These are phyloP conservation scores for Pseudopipra pipra DNA, from an alignment of 2,113 vertebrate genomes.

Conservation along the genomic window DNA sequence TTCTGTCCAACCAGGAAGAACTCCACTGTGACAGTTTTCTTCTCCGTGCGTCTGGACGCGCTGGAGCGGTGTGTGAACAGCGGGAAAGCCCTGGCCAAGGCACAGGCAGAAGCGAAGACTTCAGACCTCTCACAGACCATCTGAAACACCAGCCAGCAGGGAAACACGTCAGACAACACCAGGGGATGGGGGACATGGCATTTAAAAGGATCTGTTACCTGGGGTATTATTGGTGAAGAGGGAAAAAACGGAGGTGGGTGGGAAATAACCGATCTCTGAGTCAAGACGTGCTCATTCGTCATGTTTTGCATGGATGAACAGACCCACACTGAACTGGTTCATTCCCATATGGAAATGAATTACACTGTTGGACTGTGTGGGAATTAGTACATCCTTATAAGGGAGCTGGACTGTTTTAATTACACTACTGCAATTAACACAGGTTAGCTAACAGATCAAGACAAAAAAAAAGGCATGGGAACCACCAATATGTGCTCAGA, in stretches of 20 bases:
- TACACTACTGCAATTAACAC: not conserved
- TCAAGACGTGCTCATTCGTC: accelerated
- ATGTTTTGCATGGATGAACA: accelerated
- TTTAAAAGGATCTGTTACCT: not conserved
- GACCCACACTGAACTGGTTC: not conserved
- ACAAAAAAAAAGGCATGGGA: not conserved
- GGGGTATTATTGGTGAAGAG: not conserved
- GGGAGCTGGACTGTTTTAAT: constrained; percentile 10
- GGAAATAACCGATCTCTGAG: not conserved
- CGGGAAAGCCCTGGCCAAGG: constrained; percentile 91
- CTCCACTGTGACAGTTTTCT: constrained; percentile 87
- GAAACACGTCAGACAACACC: not conserved
- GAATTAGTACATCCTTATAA: not conserved
- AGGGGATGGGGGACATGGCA: not conserved
- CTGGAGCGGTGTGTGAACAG: constrained; percentile 90
- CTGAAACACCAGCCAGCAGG: constrained; percentile 72
- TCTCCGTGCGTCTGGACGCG: constrained; percentile 80
- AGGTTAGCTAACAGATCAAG: not conserved
- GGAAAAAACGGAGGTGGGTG: accelerated
- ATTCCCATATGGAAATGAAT: not conserved
- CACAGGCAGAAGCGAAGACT: constrained; percentile 90
- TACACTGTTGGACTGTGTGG: not conserved
- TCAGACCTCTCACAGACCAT: constrained; percentile 92
- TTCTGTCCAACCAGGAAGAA: constrained; percentile 89
- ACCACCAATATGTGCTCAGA: not conserved